These are phyloP conservation scores for Phrynosoma platyrhinos DNA, from an alignment of 2,113 vertebrate genomes.

Conservation along the genomic window DNA sequence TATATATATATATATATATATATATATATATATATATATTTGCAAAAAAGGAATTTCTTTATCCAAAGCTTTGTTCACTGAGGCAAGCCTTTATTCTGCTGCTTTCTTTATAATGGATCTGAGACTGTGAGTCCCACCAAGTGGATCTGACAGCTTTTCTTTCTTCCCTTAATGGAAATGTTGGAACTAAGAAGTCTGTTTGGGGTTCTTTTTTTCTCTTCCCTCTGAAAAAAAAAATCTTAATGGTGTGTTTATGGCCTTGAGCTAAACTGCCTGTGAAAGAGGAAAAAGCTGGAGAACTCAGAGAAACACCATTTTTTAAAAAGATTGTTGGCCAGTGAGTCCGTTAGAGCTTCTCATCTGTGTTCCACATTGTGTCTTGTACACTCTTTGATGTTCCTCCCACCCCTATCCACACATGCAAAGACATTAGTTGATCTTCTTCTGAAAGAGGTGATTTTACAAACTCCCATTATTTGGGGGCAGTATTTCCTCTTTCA, in stretches of 20 bases:
- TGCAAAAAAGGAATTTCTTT: too few relatives aligned
- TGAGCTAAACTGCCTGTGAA: constrained; percentile 47
- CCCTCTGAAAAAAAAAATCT: neutral
- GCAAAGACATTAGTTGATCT: constrained; percentile 58
- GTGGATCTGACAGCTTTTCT: neutral
- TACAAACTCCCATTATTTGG: neutral
- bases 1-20: too few relatives aligned
- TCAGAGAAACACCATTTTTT: constrained; percentile 65
- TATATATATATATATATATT: too few relatives aligned
- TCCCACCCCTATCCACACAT: constrained; percentile 15
- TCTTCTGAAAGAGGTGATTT: fast-evolving
- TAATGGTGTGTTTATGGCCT: constrained; percentile 38
- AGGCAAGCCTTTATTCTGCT: neutral
- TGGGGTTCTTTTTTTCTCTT: neutral
- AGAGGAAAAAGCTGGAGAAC: constrained; percentile 48
- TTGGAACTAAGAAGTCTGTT: neutral
- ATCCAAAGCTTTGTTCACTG: too few relatives aligned
- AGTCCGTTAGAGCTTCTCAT: constrained; percentile 64
- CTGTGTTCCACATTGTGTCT: constrained; percentile 76
- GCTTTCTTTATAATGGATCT: neutral
- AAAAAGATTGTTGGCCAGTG: constrained; percentile 56
- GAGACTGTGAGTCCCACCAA: neutral
- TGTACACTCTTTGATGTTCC: constrained; percentile 73
- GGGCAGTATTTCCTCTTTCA: constrained; percentile 18
- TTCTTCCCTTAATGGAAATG: neutral